These are phyloP conservation scores for Empis stercorea DNA, from an alignment of 2,888 invertebrate genomes.

Conservation along the genomic window DNA sequence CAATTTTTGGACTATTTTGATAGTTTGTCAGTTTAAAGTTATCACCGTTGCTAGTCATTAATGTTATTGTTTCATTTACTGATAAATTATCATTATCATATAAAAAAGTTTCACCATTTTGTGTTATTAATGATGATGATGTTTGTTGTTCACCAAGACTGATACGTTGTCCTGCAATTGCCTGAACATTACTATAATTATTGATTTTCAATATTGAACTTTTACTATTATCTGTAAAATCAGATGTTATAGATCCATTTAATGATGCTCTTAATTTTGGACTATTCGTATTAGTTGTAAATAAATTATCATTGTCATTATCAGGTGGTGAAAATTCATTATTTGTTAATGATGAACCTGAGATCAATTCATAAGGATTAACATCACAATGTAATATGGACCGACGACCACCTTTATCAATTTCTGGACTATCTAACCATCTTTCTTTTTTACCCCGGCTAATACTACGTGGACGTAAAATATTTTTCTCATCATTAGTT, in stretches of 20 bases:
- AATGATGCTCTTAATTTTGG: conserved; percentile 19
- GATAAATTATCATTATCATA: too few species aligned
- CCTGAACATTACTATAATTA: conserved; percentile 43
- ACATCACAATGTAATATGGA: conserved; percentile 75
- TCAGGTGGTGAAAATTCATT: conserved; percentile 38
- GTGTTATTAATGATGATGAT: conserved; percentile 28
- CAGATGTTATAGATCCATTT: conserved; percentile 1
- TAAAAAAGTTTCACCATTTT: conserved; percentile 29
- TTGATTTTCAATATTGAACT: conserved; percentile 7
- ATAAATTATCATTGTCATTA: conserved; percentile 39
- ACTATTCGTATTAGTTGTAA: conserved; percentile 30
- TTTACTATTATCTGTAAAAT: neutral
- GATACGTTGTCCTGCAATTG: conserved; percentile 57
- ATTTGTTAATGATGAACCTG: conserved; percentile 26
- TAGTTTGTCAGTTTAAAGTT: conserved; percentile 8
- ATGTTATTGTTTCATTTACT: too few species aligned
- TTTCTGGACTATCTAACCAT: conserved; percentile 11
- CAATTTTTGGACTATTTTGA: conserved; percentile 11
- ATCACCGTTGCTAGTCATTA: neutral
- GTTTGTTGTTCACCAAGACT: conserved; percentile 42
- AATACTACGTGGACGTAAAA: conserved; percentile 39
- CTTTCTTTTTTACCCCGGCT: conserved; percentile 37
- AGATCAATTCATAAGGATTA: conserved; percentile 70
- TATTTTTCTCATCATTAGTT: neutral
- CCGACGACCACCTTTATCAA: conserved; percentile 36